These are phyloP conservation scores for Psilanteris sp. DNA, from an alignment of 1,140 invertebrate genomes.

Conservation along the genomic window DNA sequence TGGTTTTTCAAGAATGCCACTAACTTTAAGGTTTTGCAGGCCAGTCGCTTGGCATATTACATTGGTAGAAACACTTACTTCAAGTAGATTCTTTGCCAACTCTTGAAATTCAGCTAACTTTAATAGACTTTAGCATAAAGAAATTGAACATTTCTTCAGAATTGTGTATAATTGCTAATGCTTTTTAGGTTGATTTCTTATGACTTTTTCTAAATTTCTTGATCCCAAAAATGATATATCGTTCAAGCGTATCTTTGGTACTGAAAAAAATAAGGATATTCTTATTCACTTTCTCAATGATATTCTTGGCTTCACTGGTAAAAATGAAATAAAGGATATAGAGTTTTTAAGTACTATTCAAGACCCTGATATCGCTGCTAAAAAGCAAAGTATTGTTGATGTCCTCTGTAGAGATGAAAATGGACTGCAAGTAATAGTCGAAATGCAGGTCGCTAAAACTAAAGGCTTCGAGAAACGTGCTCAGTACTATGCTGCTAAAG, in stretches of 20 bases:
- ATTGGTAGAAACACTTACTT: too few relatives aligned
- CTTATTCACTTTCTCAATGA: constrained; percentile 44
- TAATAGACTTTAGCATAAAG: constrained; percentile 1
- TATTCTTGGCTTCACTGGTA: constrained; percentile 17
- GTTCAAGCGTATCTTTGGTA: constrained; percentile 19
- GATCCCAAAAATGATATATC: constrained; percentile 24
- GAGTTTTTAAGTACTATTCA: constrained; percentile 21
- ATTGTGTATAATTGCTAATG: constrained; percentile 26
- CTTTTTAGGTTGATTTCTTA: constrained; percentile 4
- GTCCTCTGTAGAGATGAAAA: constrained; percentile 16
- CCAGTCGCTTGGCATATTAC: too few relatives aligned
- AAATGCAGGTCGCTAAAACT: constrained; percentile 21
- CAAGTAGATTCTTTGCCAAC: too few relatives aligned
- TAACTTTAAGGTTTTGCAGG: too few relatives aligned
- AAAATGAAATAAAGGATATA: constrained; percentile 9
- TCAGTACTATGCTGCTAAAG: constrained; percentile 33
- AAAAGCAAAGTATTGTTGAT: constrained; percentile 27
- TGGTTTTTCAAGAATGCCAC: too few relatives aligned
- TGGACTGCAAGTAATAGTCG: not conserved
- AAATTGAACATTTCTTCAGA: constrained; percentile 12
- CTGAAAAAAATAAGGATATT: constrained; percentile 37
- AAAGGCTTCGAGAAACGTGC: constrained; percentile 34
- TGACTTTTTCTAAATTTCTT: constrained; percentile 32
- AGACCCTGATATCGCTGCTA: constrained; percentile 31
- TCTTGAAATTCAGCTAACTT: constrained; percentile 1